Evolutionary conservation across 1,140 invertebrate genomes (phyloP).

Genomic region (Steinernema khuongi): DNA sequence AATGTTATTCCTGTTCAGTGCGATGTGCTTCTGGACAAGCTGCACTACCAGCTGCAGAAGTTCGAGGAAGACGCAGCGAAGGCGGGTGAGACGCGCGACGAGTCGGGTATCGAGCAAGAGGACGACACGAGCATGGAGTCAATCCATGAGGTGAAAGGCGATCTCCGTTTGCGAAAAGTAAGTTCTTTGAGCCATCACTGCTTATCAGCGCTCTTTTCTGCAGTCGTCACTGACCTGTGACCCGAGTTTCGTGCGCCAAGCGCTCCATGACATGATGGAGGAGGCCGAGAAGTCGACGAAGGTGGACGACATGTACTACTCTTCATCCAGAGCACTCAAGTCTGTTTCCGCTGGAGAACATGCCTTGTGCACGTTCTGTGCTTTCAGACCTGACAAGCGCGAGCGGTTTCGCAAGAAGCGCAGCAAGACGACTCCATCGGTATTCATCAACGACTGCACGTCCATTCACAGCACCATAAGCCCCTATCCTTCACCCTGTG

Average conservation of each 20-base stretch:
- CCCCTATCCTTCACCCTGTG: neutral
- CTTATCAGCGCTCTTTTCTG: neutral
- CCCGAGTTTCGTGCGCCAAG: neutral
- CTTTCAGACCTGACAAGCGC: conserved; percentile 23
- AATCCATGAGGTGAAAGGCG: conserved; percentile 14
- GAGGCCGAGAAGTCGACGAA: conserved; percentile 67
- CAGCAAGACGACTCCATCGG: conserved; percentile 32
- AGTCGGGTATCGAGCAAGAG: conserved; percentile 22
- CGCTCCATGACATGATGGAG: conserved; percentile 44
- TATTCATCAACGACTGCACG: neutral
- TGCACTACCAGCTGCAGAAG: conserved; percentile 70
- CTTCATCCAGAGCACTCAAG: neutral
- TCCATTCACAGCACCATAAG: neutral
- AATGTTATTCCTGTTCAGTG: conserved; percentile 61
- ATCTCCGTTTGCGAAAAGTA: conserved; percentile 17
- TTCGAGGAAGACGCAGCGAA: conserved; percentile 66
- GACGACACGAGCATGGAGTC: conserved; percentile 8
- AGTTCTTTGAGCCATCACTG: neutral
- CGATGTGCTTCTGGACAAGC: conserved; percentile 71
- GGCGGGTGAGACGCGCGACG: conserved; percentile 52
- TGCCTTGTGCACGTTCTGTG: neutral
- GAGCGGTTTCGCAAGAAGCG: conserved; percentile 36
- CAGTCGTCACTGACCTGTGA: conserved; percentile 10
- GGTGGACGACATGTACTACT: conserved; percentile 22
- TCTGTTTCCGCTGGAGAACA: neutral